Percentiles rank a stretch among this genome's conserved stretches.
These are phyloP conservation scores for Drosophila subpulchrella DNA, from an alignment of 1,140 invertebrate genomes.

Conservation along the genomic window DNA sequence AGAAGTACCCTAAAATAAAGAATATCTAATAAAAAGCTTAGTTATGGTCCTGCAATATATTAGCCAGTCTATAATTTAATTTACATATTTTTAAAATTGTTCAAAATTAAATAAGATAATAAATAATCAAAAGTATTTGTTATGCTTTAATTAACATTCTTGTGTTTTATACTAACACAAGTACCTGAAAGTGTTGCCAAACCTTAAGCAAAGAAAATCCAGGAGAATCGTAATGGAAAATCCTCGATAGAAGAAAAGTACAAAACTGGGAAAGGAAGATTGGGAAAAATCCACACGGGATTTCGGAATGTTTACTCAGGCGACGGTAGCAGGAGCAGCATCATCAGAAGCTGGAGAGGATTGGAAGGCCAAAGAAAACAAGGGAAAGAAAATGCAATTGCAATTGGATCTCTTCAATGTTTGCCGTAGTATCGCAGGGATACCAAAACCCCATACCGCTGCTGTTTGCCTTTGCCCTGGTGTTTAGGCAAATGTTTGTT, in stretches of 20 bases:
- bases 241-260: constrained; percentile 2
- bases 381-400: constrained; percentile 58
- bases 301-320: constrained; percentile 51
- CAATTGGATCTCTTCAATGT: constrained; percentile 54
- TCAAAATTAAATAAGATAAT: too few species aligned
- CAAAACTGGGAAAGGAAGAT: constrained; percentile 4
- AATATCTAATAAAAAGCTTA: too few species aligned
- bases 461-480: constrained; percentile 40
- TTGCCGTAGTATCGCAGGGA: constrained; percentile 44
- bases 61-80: too few species aligned
- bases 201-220: not conserved
- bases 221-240: constrained; percentile 1
- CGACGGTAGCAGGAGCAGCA: constrained; percentile 11
- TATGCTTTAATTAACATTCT: too few species aligned
- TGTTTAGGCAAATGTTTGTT: constrained; percentile 59
- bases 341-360: not conserved
- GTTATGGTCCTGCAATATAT: too few species aligned
- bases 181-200: not conserved
- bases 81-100: not conserved
- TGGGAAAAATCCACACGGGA: constrained; percentile 21
- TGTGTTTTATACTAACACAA: too few species aligned
- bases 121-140: too few species aligned
- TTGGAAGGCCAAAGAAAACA: constrained; percentile 15
- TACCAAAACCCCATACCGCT: constrained; percentile 12
- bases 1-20: too few species aligned